Base-by-base conservation (phyloP, 2,113 vertebrate genomes). In the Anthoscopus minutus region DNA sequence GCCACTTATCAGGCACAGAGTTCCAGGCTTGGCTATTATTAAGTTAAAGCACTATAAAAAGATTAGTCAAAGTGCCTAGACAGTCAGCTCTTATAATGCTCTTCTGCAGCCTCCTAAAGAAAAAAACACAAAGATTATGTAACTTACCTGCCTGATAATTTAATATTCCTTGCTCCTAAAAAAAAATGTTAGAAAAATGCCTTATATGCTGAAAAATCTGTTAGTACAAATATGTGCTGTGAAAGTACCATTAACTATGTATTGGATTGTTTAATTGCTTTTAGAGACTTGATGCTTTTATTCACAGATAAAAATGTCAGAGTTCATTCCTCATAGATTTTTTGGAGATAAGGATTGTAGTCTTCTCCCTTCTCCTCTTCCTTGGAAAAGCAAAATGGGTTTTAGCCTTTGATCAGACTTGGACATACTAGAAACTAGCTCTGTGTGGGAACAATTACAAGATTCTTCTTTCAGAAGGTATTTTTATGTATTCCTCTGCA, bases 1-100 rank as follows among this genome's bases (percentile, higher is more conserved):
- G 74, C 93, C 81, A 84, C 83, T 96, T 94, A 88, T 89, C 61
- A 77, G 76, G 38, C 73, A 79, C 24, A 37, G 65, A 79, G n/a
- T 93, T 95, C 66, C 60, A 86, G 60, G 73, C 56, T 81, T 96
- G 71, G 42, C 76, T 93, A 33, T 95, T 94, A 96, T 92, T 97
- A 88, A 96, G 85, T 64, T 91, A 92, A 86, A 93, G 76, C 76
- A 86, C 87, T 96, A 50, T 93, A 89, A 94, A 96, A 96, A 95
- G 62, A 96, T 96, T 89, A 94, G 92, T 96, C 69, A 88, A 86
- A 86, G 93, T 93, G 79, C 71, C 56, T 45, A 85, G 86, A 85
- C 51, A 69, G 86, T 91, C 83, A 94, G 35, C 58, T 42, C 35
- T 87, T 76, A 92, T 94, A 94, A 96, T 94, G 67, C 66, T 94